phyloP scores from a whole-genome alignment of 2,113 vertebrate species.

The Gasterosteus aculeatus region DNA sequence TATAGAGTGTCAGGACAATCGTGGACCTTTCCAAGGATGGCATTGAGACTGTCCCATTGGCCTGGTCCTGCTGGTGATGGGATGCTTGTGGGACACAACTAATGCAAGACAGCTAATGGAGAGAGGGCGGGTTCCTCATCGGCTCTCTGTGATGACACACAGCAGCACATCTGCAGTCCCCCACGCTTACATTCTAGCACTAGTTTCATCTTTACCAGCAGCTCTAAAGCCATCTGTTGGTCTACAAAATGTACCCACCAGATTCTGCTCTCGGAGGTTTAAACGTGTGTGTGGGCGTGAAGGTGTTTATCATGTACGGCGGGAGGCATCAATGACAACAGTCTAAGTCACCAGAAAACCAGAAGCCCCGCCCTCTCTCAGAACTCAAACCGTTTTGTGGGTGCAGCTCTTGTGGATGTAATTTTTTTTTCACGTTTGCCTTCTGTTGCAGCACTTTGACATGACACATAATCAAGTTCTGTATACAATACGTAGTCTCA shows the following conservation, averaged over 20 bases:
- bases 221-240: neutral
- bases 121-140: neutral
- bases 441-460: neutral
- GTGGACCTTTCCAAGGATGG: neutral
- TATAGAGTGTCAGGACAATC: neutral
- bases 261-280: neutral
- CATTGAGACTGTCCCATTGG: neutral
- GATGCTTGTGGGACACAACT: constrained; percentile 7
- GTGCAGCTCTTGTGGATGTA: neutral
- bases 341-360: no score
- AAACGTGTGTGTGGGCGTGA: neutral
- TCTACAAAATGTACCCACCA: neutral
- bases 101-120: neutral
- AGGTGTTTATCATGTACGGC: neutral
- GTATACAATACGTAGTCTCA: neutral
- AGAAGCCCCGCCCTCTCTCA: neutral
- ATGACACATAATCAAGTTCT: neutral
- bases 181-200: neutral
- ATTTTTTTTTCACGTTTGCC: neutral
- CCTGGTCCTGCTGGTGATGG: constrained; percentile 6
- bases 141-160: neutral
- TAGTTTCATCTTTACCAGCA: neutral
- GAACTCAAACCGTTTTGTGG: neutral
- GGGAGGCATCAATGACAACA: neutral
- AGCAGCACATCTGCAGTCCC: neutral